Evolutionary conservation across 2,888 invertebrate genomes (phyloP).

Genomic region (Cylindroiulus punctatus): DNA sequence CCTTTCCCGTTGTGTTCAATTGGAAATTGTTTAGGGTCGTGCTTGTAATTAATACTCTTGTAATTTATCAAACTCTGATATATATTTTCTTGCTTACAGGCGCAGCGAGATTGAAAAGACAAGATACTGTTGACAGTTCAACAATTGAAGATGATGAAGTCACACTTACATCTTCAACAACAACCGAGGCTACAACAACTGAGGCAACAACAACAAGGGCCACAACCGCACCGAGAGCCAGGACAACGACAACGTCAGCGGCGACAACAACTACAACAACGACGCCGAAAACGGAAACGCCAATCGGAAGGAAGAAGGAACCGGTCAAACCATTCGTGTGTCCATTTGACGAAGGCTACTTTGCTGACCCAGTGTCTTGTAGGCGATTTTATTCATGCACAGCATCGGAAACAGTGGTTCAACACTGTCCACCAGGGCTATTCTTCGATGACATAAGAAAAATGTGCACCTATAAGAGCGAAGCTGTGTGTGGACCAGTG

Average conservation of each 20-base stretch:
- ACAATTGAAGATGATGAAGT: not conserved
- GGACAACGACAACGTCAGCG: not conserved
- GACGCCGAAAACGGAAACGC: not conserved
- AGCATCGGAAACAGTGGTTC: constrained; percentile 86
- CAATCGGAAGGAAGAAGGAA: not conserved
- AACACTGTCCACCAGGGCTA: constrained; percentile 88
- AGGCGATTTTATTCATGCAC: constrained; percentile 72
- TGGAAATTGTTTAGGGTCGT: too few species aligned
- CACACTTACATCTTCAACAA: not conserved
- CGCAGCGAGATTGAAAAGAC: constrained; percentile 32
- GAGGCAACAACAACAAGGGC: constrained; percentile 14
- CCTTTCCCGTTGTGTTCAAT: too few species aligned
- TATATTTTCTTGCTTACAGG: not conserved
- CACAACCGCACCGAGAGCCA: not conserved
- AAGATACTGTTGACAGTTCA: not conserved
- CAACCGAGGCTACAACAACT: constrained; percentile 17
- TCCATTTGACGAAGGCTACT: constrained; percentile 61
- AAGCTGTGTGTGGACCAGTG: constrained; percentile 90
- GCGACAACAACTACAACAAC: constrained; percentile 48
- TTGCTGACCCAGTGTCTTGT: constrained; percentile 62
- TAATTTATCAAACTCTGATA: too few species aligned
- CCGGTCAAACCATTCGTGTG: constrained; percentile 57
- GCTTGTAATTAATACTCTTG: too few species aligned
- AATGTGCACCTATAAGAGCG: constrained; percentile 87
- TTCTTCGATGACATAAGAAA: constrained; percentile 91